These are phyloP conservation scores for Tretioscincus oriximinensis DNA, from an alignment of 2,113 vertebrate genomes.

Conservation along the genomic window DNA sequence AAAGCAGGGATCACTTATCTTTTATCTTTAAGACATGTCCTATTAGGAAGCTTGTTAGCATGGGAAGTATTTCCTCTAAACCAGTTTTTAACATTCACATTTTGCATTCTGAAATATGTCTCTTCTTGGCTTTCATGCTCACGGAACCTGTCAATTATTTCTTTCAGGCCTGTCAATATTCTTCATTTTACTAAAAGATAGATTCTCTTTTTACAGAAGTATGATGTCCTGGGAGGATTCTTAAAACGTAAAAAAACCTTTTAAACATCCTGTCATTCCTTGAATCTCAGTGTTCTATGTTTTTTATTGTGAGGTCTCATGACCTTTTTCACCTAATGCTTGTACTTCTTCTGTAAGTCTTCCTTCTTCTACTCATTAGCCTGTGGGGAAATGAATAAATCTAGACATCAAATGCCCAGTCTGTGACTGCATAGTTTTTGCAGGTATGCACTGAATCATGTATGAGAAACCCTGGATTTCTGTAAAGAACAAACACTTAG, in stretches of 20 bases:
- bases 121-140: neutral
- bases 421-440: neutral
- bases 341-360: too few relatives aligned
- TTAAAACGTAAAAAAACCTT: neutral
- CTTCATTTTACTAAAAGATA: neutral
- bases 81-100: constrained; percentile 11
- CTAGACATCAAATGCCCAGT: neutral
- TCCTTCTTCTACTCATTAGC: neutral
- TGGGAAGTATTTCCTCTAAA: neutral
- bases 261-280: neutral
- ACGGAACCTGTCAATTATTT: constrained; percentile 26
- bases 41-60: neutral
- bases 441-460: neutral
- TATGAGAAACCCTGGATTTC: neutral
- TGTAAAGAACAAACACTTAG: neutral
- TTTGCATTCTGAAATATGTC: constrained; percentile 18
- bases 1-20: neutral
- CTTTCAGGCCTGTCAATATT: neutral
- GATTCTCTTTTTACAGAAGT: constrained; percentile 2
- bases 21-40: neutral
- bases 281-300: neutral
- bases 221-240: neutral
- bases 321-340: too few relatives aligned
- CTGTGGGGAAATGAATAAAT: neutral
- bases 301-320: neutral